Conservation (phyloP, 1,140 invertebrate species). For the Trichoplusia ni region DNA sequence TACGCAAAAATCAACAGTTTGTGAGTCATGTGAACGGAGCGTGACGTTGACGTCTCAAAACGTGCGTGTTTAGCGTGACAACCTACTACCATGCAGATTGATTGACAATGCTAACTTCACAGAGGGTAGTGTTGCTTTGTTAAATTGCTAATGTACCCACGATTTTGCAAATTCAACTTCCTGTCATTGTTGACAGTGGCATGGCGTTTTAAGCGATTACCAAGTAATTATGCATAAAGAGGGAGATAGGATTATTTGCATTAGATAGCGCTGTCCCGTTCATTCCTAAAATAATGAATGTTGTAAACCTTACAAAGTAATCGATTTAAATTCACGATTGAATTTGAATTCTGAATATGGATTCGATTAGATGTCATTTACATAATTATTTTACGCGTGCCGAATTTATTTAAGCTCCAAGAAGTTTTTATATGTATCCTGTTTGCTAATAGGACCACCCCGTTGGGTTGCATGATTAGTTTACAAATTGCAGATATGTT, state of each 20-base stretch:
- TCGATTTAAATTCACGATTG: too few species aligned
- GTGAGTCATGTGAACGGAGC: conserved; percentile 1
- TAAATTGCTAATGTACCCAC: conserved; percentile 31
- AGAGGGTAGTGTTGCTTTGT: conserved; percentile 30
- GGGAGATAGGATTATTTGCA: too few species aligned
- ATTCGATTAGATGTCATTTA: neutral
- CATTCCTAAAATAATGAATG: too few species aligned
- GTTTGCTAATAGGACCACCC: conserved; percentile 12
- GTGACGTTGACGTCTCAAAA: conserved; percentile 41
- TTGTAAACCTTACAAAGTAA: too few species aligned
- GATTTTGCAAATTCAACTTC: conserved; percentile 26
- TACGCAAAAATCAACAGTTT: conserved; percentile 9
- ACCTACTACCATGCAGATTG: conserved; percentile 49
- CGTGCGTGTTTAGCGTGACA: conserved; percentile 56
- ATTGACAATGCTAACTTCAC: conserved; percentile 58
- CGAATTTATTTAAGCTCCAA: neutral
- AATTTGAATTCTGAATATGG: neutral
- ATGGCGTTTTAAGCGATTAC: neutral
- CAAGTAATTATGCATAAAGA: neutral
- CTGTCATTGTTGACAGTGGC: conserved; percentile 9
- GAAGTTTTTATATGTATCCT: conserved; percentile 6
- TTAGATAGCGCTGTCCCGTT: too few species aligned
- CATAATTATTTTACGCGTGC: neutral
- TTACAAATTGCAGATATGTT: neutral
- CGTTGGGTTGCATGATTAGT: neutral